A percentile compares a stretch with the other conserved stretches of the same genome.
phyloP scores from a whole-genome alignment of 1,140 invertebrate genomes.

The Potamilus streckersoni region DNA sequence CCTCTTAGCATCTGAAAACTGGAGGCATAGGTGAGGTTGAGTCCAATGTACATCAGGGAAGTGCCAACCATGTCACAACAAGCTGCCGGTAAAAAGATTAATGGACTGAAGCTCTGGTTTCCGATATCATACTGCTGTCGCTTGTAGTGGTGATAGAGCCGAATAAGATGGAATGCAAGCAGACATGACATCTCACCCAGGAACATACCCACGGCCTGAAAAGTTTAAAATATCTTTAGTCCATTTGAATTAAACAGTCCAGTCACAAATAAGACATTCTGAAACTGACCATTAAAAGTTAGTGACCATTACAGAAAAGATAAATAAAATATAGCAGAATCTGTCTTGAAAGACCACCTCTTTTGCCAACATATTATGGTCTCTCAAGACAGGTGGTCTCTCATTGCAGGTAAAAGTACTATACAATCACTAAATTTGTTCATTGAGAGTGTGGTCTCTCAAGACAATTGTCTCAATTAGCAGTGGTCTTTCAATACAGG shows the following conservation, averaged over 20 bases:
- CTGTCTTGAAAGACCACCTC: background rate
- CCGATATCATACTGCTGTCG: slow-evolving; percentile 33
- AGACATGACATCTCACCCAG: slow-evolving; percentile 89
- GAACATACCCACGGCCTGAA: slow-evolving; percentile 88
- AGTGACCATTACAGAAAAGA: background rate
- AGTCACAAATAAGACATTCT: background rate
- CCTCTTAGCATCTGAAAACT: slow-evolving; percentile 98
- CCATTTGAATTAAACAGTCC: slow-evolving; percentile 6
- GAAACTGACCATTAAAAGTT: background rate
- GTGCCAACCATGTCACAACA: slow-evolving; percentile 86
- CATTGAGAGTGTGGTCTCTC: too few relatives aligned
- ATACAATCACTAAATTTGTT: too few relatives aligned
- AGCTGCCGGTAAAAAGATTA: slow-evolving; percentile 86
- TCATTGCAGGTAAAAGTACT: too few relatives aligned
- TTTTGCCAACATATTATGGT: background rate
- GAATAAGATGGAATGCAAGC: slow-evolving; percentile 72
- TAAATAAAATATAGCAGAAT: background rate
- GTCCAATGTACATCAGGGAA: slow-evolving; percentile 89
- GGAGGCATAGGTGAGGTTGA: slow-evolving; percentile 92
- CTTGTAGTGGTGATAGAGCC: slow-evolving; percentile 21
- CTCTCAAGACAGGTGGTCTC: too few relatives aligned
- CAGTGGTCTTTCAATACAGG: too few relatives aligned
- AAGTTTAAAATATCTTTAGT: slow-evolving; percentile 24
- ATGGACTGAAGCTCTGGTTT: slow-evolving; percentile 75
- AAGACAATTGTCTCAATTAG: too few relatives aligned